Evolutionary conservation across 2,888 invertebrate species (phyloP), one percentile per base, ranked within the genome.

Genomic region (Prosapia bicincta): DNA sequence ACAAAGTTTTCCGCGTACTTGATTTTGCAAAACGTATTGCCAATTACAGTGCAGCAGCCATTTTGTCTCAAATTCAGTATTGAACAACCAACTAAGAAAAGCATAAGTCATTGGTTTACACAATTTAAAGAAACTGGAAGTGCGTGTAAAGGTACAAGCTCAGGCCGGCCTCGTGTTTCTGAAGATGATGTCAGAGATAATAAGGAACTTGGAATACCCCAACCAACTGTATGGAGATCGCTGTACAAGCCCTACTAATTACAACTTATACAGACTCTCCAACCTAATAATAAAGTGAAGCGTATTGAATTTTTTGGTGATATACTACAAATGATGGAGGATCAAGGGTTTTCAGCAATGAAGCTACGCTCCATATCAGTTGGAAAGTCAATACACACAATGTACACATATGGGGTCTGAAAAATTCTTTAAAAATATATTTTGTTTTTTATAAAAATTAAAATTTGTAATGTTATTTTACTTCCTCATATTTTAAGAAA

Each of bases 211-310:
- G 68, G 73, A 73, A 68, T 68, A 73, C 26, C 73, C 24, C 32
- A 73, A 67, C 30, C 68, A 32, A 73, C 68, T 73, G 73, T 73
- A 28, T 32, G 73, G 30, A 68, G 67, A 68, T 73, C 68, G 32
- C n/a, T 68, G 28, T 73, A 30, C 67, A 67, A 68, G 43, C 43
- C 38, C 15, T 71, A 71, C 71, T 26, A 26, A n/a, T 23, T 71
- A 38, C n/a, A n/a, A n/a, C 38, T 43, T 38, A 20, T 71, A 0
- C 71, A 71, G 24, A 43, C 71, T 32, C 43, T 71, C 5, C 32
- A 1, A 5, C 3, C n/a, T 7, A 24, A 24, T 71, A 43, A 71
- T 43, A 71, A 38, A 71, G 15, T 9, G 5, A 68, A 25, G 43
- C 38, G 26, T 25, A 20, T 71, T 26, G 54, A 71, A 20, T 71